phyloP scores from a whole-genome alignment of 2,888 invertebrate species.

The Entomobrya proxima region DNA sequence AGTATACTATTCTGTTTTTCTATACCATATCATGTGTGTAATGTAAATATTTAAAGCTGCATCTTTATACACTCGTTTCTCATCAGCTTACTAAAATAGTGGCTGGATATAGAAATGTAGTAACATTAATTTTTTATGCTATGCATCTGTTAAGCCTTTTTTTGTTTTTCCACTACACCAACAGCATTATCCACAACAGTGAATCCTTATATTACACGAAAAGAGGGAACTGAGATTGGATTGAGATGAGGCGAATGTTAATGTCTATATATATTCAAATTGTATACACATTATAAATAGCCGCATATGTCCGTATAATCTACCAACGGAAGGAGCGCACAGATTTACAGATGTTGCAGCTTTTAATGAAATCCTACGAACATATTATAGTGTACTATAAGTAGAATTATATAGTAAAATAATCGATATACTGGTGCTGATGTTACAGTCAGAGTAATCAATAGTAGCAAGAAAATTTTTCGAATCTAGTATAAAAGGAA shows the following conservation, averaged over 20 bases:
- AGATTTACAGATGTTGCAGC: neutral
- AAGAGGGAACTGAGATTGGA: conserved; percentile 20
- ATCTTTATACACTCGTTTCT: no score
- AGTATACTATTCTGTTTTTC: no score
- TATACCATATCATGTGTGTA: no score
- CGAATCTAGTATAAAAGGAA: conserved; percentile 28
- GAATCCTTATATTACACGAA: neutral
- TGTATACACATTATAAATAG: neutral
- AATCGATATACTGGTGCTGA: neutral
- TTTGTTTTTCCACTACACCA: neutral
- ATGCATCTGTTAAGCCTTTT: no score
- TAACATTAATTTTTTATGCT: no score
- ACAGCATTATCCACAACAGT: neutral
- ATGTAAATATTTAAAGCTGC: no score
- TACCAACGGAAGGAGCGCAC: neutral
- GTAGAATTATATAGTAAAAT: neutral
- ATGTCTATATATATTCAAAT: neutral
- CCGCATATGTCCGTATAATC: neutral
- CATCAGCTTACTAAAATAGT: no score
- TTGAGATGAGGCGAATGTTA: conserved; percentile 29
- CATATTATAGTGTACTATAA: neutral
- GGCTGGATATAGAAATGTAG: no score
- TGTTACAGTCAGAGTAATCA: conserved; percentile 27
- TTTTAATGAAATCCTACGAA: neutral
- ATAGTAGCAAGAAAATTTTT: neutral